Base-by-base conservation (phyloP, 2,113 vertebrate genomes). In the Setophaga petechia region DNA sequence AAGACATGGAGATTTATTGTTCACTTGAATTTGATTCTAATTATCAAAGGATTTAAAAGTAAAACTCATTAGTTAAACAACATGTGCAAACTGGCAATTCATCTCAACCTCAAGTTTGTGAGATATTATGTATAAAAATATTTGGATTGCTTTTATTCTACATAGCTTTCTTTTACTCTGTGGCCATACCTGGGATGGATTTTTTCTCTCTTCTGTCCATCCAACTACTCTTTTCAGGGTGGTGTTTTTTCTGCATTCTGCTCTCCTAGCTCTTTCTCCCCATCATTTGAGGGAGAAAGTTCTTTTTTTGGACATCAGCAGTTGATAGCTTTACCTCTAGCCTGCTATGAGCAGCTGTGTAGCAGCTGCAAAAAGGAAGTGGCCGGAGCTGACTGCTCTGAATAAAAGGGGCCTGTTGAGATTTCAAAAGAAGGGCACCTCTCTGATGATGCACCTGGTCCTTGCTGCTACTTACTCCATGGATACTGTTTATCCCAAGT, bases 171-270 rank as follows among this genome's bases (percentile, higher is more conserved):
- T 65, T 23, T 23, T 10, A 43, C 19, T 21, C 11, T 57, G 16
- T 0, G 1, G 39, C 16, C 12, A 3, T 7, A 4, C 11, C 6
- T 37, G 4, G 30, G 14, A 15, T 58, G 6, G 10, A 7, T 93
- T 91, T 86, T 20, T 44, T 71, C 22, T 77, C 6, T 76, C 18
- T 85, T 75, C 14, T 88, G 10, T 46, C 55, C 10, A 15, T 44
- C 18, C 66, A 8, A 15, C 16, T 47, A 6, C 6, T 37, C 31
- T 67, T 79, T 30, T 57, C 9, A 18, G 14, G 12, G 19, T 21
- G 19, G 8, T 92, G 4, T 69, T 58, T 80, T 86, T 83, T 20
- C 33, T 49, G 47, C 17, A 31, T 20, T 58, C 15, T 68, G 9
- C 11, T 16, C 8, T 76, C 17, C 10, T 76, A 18, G 8, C 41